phyloP scores from a whole-genome alignment of 2,113 vertebrate species.

The Alethe castanea region DNA sequence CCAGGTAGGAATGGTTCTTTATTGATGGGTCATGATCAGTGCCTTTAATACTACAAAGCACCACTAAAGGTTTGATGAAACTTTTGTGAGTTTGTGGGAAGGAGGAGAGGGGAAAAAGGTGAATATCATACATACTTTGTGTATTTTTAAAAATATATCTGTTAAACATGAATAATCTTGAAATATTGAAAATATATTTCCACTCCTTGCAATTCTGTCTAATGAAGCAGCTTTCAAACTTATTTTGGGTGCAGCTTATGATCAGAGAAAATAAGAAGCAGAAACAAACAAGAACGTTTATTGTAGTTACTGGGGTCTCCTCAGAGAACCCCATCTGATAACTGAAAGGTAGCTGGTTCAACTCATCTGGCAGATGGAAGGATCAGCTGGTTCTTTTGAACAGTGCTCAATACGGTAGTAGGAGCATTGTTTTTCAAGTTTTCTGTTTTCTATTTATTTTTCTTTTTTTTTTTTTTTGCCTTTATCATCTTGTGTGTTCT shows the following conservation, averaged over 20 bases:
- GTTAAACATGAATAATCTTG: not conserved
- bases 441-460: not conserved
- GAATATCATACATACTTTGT: not conserved
- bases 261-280: not conserved
- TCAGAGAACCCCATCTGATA: not conserved
- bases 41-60: conserved; percentile 4
- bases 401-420: not conserved
- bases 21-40: not conserved
- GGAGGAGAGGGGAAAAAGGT: not conserved
- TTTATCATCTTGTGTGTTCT: not conserved
- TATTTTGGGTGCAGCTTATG: not conserved
- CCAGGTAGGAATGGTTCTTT: not conserved
- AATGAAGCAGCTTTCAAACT: not conserved
- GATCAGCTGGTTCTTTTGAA: conserved; percentile 8
- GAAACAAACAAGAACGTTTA: not conserved
- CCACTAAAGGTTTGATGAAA: not conserved
- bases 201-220: not conserved
- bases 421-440: not conserved
- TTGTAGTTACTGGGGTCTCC: not conserved
- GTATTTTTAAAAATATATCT: not conserved
- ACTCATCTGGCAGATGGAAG: not conserved
- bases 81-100: not conserved
- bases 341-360: not conserved
- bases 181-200: not conserved
- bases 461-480: fast-evolving